Evolutionary conservation across 2,113 vertebrate genomes (phyloP).

Genomic region (Pteropus alecto): DNA sequence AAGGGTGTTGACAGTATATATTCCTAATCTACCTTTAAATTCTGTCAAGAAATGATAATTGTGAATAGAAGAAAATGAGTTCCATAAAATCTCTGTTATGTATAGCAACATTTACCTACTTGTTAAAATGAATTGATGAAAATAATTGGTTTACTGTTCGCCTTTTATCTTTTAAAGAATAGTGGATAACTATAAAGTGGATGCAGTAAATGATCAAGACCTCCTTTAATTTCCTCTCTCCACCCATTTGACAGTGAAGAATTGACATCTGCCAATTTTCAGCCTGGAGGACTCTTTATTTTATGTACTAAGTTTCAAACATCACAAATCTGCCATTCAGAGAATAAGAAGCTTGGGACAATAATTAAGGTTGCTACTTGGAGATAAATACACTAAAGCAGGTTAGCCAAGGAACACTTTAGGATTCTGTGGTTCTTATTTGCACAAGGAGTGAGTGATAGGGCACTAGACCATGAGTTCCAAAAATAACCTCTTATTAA

Average conservation of each 20-base stretch:
- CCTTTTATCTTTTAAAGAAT: background rate
- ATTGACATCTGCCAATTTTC: background rate
- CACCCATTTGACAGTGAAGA: background rate
- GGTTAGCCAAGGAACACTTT: background rate
- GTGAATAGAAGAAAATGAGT: background rate
- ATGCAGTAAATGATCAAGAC: background rate
- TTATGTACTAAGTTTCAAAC: background rate
- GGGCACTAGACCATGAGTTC: background rate
- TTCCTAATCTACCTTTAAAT: background rate
- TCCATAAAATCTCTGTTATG: background rate
- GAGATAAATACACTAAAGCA: background rate
- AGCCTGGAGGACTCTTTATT: background rate
- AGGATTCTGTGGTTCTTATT: background rate
- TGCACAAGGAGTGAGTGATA: background rate
- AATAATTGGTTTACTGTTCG: background rate
- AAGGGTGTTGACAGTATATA: background rate
- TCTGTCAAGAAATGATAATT: background rate
- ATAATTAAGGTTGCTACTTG: background rate
- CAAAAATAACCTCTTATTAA: background rate
- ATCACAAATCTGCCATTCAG: background rate
- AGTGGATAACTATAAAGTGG: background rate
- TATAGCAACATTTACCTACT: background rate
- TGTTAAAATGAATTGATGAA: background rate
- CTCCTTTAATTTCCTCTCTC: background rate
- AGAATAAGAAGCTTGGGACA: background rate